phyloP scores from a whole-genome alignment of 2,797 vertebrate species.

The Choloepus didactylus region DNA sequence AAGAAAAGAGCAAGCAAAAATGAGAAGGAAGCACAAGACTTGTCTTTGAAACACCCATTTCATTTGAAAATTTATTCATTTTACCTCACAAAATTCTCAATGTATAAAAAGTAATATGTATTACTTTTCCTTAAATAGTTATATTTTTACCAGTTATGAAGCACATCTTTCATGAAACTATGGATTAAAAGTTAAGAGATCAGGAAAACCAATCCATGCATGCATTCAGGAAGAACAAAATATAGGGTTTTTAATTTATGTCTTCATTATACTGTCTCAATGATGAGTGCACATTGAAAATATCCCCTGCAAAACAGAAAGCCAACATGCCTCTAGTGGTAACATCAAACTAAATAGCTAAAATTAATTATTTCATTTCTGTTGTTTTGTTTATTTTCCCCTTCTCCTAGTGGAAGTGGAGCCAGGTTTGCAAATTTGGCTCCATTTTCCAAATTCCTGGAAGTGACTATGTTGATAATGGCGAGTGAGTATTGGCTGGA shows the following conservation, averaged over 20 bases:
- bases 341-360: slow-evolving; percentile 67
- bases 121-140: slow-evolving; percentile 27
- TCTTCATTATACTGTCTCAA: slow-evolving; percentile 35
- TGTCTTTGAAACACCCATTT: slow-evolving; percentile 60
- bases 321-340: background rate
- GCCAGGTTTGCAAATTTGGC: slow-evolving; percentile 40
- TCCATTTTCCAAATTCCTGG: slow-evolving; percentile 36
- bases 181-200: slow-evolving; percentile 61
- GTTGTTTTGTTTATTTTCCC: background rate
- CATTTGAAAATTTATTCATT: slow-evolving; percentile 28
- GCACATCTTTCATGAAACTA: slow-evolving; percentile 43
- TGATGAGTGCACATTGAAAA: background rate
- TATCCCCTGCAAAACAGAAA: slow-evolving; percentile 52
- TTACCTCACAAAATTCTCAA: background rate
- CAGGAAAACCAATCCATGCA: slow-evolving; percentile 66
- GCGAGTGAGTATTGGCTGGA: slow-evolving; percentile 24
- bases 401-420: slow-evolving; percentile 51
- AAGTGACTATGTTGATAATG: slow-evolving; percentile 7
- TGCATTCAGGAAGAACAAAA: slow-evolving; percentile 1
- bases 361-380: slow-evolving; percentile 52
- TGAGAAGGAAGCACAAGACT: background rate
- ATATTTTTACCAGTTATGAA: slow-evolving; percentile 29
- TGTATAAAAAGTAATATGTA: background rate
- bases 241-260: background rate
- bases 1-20: background rate